A percentile compares a stretch with the other conserved stretches of the same genome.
phyloP scores from a whole-genome alignment of 2,797 vertebrate genomes.

The Sebastes steindachneri region DNA sequence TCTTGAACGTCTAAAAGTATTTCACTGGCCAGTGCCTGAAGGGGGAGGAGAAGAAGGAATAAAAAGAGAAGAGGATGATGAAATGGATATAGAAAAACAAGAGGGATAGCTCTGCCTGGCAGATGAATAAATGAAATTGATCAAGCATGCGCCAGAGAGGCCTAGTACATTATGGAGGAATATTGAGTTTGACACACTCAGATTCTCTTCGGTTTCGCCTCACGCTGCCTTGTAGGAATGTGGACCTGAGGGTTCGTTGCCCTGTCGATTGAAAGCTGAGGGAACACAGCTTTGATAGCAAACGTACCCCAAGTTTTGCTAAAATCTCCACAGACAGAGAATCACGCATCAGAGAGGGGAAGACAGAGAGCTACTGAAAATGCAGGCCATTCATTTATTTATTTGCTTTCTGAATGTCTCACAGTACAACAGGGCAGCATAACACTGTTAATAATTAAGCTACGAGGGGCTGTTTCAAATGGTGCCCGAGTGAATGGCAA shows the following conservation, averaged over 20 bases:
- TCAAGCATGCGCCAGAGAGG: constrained; percentile 80
- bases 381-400: constrained; percentile 82
- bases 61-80: constrained; percentile 71
- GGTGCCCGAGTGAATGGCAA: constrained; percentile 73
- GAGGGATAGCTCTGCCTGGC: constrained; percentile 74
- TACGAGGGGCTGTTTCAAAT: constrained; percentile 79
- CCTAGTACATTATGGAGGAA: constrained; percentile 82
- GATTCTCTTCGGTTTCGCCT: constrained; percentile 79
- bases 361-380: constrained; percentile 71
- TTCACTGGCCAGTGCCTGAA: constrained; percentile 87
- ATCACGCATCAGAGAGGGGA: constrained; percentile 74
- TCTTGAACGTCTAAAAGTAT: constrained; percentile 86
- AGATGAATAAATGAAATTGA: constrained; percentile 84
- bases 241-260: constrained; percentile 77
- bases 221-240: constrained; percentile 74
- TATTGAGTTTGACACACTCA: constrained; percentile 83
- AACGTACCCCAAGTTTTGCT: constrained; percentile 74
- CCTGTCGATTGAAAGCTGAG: constrained; percentile 79
- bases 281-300: constrained; percentile 80
- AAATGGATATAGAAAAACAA: constrained; percentile 75
- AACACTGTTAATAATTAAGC: constrained; percentile 84
- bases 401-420: constrained; percentile 79
- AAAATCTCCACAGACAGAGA: constrained; percentile 79
- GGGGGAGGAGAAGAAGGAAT: constrained; percentile 59
- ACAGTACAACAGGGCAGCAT: constrained; percentile 78